phyloP scores from a whole-genome alignment of 1,140 invertebrate species.

The Drosophila carrolli region DNA sequence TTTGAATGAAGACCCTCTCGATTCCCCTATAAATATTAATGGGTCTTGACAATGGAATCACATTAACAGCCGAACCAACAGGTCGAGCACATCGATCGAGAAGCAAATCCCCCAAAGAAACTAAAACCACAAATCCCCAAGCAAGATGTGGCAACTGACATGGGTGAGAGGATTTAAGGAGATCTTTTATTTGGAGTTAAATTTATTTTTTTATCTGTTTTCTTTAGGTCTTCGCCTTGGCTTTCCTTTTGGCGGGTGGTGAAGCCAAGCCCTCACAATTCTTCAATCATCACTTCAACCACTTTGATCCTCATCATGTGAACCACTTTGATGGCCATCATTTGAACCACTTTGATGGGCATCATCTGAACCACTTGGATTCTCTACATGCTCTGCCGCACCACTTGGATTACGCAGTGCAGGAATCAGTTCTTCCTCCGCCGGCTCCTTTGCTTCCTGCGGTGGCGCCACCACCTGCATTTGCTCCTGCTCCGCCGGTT shows the following conservation, averaged over 20 bases:
- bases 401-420: constrained; percentile 56
- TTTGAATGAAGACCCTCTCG: constrained; percentile 24
- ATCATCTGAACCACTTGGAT: constrained; percentile 32
- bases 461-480: constrained; percentile 38
- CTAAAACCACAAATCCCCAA: background rate
- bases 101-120: constrained; percentile 19
- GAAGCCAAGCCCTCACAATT: constrained; percentile 69
- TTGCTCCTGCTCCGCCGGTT: constrained; percentile 18
- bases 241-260: constrained; percentile 26
- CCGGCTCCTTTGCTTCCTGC: constrained; percentile 44
- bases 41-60: constrained; percentile 13
- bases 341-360: constrained; percentile 28
- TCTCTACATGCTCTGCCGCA: constrained; percentile 29
- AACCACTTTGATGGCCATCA: constrained; percentile 43
- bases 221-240: constrained; percentile 39
- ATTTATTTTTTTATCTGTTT: too few species aligned
- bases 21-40: constrained; percentile 65
- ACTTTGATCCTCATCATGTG: constrained; percentile 20
- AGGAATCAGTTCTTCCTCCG: constrained; percentile 22
- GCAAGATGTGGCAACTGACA: constrained; percentile 71
- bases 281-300: constrained; percentile 57
- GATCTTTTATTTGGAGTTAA: too few species aligned
- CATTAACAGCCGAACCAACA: constrained; percentile 32
- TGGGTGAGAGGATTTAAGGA: constrained; percentile 54
- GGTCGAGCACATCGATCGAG: constrained; percentile 29